Percentiles rank a stretch among this genome's conserved stretches.
These are phyloP conservation scores for Battus philenor DNA, from an alignment of 1,140 invertebrate species.

Conservation along the genomic window DNA sequence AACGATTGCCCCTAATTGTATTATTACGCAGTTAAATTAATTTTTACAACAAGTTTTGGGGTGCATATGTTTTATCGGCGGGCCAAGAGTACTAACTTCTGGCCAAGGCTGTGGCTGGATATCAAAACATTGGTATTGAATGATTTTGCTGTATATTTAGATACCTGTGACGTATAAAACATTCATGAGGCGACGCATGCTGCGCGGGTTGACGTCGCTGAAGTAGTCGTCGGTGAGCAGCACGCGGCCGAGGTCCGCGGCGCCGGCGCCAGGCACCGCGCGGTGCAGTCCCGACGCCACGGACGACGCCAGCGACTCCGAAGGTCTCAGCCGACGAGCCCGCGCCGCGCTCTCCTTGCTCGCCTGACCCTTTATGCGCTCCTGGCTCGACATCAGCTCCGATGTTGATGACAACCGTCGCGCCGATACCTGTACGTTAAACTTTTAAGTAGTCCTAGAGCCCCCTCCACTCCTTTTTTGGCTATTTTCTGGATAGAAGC, in stretches of 20 bases:
- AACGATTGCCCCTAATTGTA: no score
- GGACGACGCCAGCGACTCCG: conserved; percentile 92
- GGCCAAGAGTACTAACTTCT: no score
- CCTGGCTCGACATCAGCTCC: conserved; percentile 85
- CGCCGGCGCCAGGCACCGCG: conserved; percentile 62
- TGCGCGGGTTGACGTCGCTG: conserved; percentile 97
- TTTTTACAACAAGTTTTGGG: no score
- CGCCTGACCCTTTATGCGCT: conserved; percentile 62
- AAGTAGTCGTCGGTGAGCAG: conserved; percentile 96
- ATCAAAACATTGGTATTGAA: no score
- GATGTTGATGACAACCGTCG: conserved; percentile 87
- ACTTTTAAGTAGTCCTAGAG: no score
- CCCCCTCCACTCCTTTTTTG: no score
- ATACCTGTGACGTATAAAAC: conserved; percentile 96
- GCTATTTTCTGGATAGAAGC: no score
- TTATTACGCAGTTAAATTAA: no score
- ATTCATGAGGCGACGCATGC: conserved; percentile 97
- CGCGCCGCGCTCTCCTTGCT: conserved; percentile 13
- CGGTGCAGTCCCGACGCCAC: conserved; percentile 91
- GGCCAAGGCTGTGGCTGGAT: no score
- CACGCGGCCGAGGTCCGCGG: conserved; percentile 78
- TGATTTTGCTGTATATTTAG: no score
- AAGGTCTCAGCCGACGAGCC: conserved; percentile 83
- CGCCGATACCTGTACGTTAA: conserved; percentile 81
- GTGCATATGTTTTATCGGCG: no score